Conservation (phyloP, 2,888 invertebrate genomes). For the Megaustenia siamemsis region DNA sequence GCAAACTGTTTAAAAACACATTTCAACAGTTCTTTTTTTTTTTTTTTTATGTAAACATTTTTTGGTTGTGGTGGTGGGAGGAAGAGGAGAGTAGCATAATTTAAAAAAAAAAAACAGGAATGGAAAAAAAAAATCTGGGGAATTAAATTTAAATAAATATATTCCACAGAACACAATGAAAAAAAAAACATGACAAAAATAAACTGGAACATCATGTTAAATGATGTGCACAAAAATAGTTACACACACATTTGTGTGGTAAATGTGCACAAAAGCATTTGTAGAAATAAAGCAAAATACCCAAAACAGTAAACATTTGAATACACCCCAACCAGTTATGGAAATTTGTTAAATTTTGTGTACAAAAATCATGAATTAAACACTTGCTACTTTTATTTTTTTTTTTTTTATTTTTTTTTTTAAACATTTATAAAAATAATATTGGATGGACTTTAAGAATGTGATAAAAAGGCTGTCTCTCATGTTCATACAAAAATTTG, state of each 20-base stretch:
- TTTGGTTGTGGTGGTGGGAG: background rate
- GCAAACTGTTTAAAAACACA: background rate
- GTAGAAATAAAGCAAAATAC: constrained; percentile 1
- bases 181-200: constrained; percentile 14
- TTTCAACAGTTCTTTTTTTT: constrained; percentile 29
- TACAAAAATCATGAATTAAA: constrained; percentile 5
- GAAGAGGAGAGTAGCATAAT: too few relatives aligned
- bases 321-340: constrained; percentile 15
- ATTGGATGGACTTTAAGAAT: too few relatives aligned
- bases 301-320: constrained; percentile 19
- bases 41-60: constrained; percentile 19
- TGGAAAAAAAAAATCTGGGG: too few relatives aligned
- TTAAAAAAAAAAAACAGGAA: constrained; percentile 7
- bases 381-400: too few relatives aligned
- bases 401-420: too few relatives aligned
- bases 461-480: too few relatives aligned
- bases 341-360: constrained; percentile 18
- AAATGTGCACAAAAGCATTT: background rate
- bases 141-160: too few relatives aligned
- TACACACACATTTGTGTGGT: background rate
- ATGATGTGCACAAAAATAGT: constrained; percentile 5
- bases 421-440: too few relatives aligned
- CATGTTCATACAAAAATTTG: too few relatives aligned
- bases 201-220: constrained; percentile 1
- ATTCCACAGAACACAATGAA: too few relatives aligned